Percentiles rank a stretch among this genome's conserved stretches.
Conservation (phyloP, 2,888 invertebrate genomes). For the Trachelus tabidus region DNA sequence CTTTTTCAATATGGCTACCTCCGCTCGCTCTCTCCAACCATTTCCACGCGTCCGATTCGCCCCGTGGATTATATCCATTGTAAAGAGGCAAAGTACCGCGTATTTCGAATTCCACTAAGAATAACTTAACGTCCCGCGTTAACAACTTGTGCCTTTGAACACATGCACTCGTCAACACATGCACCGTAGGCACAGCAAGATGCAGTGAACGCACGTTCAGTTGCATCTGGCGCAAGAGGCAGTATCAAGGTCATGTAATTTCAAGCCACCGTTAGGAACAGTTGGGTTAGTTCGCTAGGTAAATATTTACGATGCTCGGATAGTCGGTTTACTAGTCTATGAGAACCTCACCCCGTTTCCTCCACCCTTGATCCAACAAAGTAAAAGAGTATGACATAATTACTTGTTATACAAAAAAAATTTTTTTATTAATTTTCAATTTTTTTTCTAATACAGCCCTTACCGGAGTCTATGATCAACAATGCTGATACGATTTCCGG, state of each 20-base stretch:
- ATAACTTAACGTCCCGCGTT: constrained; percentile 26
- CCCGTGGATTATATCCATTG: not conserved
- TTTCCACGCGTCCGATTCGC: not conserved
- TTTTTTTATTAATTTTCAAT: not conserved
- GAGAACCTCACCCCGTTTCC: not conserved
- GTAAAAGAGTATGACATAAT: not conserved
- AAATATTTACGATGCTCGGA: not conserved
- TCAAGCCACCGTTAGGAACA: not conserved
- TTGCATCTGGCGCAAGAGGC: not conserved
- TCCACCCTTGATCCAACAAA: not conserved
- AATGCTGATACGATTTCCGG: not conserved
- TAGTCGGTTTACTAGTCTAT: not conserved
- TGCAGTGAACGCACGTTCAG: not conserved
- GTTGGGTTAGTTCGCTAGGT: not conserved
- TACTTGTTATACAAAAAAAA: not conserved
- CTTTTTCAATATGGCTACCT: not conserved
- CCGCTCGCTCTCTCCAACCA: not conserved
- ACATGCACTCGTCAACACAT: not conserved
- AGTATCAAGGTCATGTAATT: constrained; percentile 1
- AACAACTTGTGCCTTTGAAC: constrained; percentile 24
- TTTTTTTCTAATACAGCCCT: not conserved
- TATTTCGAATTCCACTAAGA: constrained; percentile 28
- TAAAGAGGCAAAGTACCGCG: constrained; percentile 23
- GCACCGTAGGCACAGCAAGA: not conserved
- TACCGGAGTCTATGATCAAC: not conserved